phyloP scores from a whole-genome alignment of 2,797 vertebrate genomes.

The Squalus acanthias region DNA sequence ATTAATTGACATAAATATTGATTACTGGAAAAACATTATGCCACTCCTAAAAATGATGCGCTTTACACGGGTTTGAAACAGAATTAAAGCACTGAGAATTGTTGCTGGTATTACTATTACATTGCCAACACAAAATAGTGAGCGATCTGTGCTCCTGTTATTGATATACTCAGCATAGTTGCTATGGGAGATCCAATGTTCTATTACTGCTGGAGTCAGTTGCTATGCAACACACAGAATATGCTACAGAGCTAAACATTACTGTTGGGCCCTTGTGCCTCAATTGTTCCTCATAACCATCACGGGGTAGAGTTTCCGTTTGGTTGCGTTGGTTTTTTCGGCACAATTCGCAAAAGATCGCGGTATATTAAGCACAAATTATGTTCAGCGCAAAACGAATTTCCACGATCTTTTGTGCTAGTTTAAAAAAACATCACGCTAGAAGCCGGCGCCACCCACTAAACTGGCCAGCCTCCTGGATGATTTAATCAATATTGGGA shows the following conservation, averaged over 20 bases:
- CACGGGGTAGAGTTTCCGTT: not conserved
- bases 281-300: not conserved
- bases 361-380: not conserved
- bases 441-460: not conserved
- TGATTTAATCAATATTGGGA: not conserved
- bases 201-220: constrained; percentile 64
- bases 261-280: not conserved
- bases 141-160: constrained; percentile 44
- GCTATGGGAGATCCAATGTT: constrained; percentile 68
- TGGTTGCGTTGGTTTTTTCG: not conserved
- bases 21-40: not conserved
- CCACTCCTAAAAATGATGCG: too few species aligned
- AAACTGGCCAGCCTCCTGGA: not conserved
- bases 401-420: not conserved
- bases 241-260: constrained; percentile 55
- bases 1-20: not conserved
- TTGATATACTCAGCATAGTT: constrained; percentile 65
- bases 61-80: not conserved
- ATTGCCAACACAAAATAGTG: not conserved
- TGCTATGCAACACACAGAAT: constrained; percentile 66
- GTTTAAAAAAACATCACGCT: not conserved
- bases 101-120: not conserved
- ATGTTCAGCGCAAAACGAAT: not conserved
- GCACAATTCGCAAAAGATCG: not conserved
- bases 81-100: not conserved